phyloP scores from a whole-genome alignment of 2,888 invertebrate species.

The Drosophila infuscata region DNA sequence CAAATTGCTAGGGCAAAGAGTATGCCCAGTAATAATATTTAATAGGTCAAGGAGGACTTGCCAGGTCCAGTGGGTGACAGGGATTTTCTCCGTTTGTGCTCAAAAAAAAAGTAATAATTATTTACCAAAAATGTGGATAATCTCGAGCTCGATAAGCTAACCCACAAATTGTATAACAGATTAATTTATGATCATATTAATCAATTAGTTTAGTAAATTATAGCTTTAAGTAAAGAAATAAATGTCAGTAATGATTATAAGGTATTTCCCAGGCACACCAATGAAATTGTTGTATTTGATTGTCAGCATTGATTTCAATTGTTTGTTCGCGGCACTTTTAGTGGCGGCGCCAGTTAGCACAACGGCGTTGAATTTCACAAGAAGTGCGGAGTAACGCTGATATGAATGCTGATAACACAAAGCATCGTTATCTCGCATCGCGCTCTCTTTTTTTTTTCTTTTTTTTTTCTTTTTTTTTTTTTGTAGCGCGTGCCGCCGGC shows the following conservation, averaged over 20 bases:
- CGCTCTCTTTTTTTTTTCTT: background rate
- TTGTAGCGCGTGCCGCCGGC: constrained; percentile 58
- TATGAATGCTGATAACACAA: constrained; percentile 30
- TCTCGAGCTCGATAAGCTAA: no score
- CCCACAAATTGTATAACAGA: background rate
- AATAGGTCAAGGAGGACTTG: background rate
- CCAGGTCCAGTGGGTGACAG: background rate
- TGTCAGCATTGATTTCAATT: constrained; percentile 30
- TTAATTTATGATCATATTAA: background rate
- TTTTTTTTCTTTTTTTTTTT: background rate
- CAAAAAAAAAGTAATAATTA: background rate
- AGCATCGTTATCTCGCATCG: constrained; percentile 43
- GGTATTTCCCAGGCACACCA: background rate
- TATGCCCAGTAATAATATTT: background rate
- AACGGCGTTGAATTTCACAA: constrained; percentile 72
- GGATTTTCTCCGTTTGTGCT: background rate
- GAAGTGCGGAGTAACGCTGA: constrained; percentile 32
- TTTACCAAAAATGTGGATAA: background rate
- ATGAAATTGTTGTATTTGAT: background rate
- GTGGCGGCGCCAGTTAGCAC: constrained; percentile 56
- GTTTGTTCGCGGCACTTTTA: constrained; percentile 8
- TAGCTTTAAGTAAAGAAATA: background rate
- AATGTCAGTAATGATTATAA: background rate
- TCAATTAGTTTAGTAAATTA: background rate
- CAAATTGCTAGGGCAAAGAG: background rate